Percentiles rank a stretch among this genome's conserved stretches.
These are phyloP conservation scores for Callitettix versicolor DNA, from an alignment of 1,140 invertebrate species.

Conservation along the genomic window DNA sequence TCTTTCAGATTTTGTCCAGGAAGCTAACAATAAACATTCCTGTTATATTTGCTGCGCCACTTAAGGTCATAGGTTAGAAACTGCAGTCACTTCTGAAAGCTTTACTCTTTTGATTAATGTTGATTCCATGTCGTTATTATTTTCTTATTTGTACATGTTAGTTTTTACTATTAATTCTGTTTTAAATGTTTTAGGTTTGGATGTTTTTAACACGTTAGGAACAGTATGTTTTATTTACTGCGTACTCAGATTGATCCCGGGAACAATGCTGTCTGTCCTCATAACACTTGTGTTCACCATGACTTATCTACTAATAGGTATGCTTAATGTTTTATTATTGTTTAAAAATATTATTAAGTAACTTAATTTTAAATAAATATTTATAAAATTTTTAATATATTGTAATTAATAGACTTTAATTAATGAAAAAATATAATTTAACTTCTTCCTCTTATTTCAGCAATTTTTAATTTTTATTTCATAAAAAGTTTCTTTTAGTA, in stretches of 20 bases:
- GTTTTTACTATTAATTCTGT: conserved; percentile 25
- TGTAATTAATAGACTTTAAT: neutral
- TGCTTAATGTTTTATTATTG: conserved; percentile 13
- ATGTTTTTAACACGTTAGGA: conserved; percentile 57
- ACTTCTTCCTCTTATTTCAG: conserved; percentile 13
- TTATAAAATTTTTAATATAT: neutral
- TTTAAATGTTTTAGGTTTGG: conserved; percentile 35
- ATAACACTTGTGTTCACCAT: conserved; percentile 73
- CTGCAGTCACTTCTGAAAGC: too few species aligned
- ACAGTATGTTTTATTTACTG: conserved; percentile 59
- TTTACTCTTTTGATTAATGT: too few species aligned
- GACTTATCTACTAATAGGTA: conserved; percentile 54
- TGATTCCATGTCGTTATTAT: too few species aligned
- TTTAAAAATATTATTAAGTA: neutral
- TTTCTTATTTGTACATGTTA: too few species aligned
- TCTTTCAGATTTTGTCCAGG: too few species aligned
- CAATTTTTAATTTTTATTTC: conserved; percentile 8
- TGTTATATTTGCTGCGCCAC: too few species aligned
- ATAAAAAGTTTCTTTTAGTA: too few species aligned
- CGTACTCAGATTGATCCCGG: conserved; percentile 43
- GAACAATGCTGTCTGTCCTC: conserved; percentile 46
- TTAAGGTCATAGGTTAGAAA: too few species aligned
- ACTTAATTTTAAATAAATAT: conserved; percentile 6
- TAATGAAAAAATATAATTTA: conserved; percentile 6
- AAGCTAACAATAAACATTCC: too few species aligned